Base-by-base conservation (phyloP, 1,140 invertebrate genomes). In the Dolichoris vasculosae region DNA sequence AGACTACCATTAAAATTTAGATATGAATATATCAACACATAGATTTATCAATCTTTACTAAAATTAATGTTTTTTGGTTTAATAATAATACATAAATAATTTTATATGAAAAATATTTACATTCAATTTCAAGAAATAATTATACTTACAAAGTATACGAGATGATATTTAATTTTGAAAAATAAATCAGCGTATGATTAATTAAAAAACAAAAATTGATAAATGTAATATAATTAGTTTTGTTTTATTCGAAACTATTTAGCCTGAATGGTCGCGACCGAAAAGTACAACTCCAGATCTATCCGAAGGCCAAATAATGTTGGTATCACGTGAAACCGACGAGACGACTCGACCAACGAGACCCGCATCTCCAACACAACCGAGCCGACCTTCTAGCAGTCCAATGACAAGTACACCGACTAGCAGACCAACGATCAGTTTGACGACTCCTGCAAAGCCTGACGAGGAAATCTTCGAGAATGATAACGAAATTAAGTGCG, bases 231-330 rank as follows among this genome's bases (percentile, higher is more conserved):
- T 9, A 69, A 69, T 40, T 9, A 38, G 2, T 35, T 35, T 20
- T 17, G 32, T 35, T 2, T 6, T 63, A 1, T 35, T 69, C 13
- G 11, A 32, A 35, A 69, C 9, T 73, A 7, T n/a, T 20, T 85
- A 96, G 95, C 95, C 95, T 59, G 95, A 96, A 86, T 96, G 96
- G 96, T 95, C 95, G 26, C 93, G 94, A 84, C 96, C 96, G 23
- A 95, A 95, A 69, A 95, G 95, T 63, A 96, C 96, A 2, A 91
- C 94, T 40, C 89, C 94, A 11, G 91, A 92, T 88, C 93, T 64
- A 86, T 91, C 46, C 92, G 94, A 88, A 73, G 87, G 84, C 38
- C 78, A 30, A 75, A 88, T 90, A 0, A 91, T 90, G 30, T 75
- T 76, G 0, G 76, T 64, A 32, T 86, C 73, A 9, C 86, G 85